Evolutionary conservation across 2,888 invertebrate genomes (phyloP), one percentile per base, ranked within the genome.

Genomic region (Craniophora ligustri): DNA sequence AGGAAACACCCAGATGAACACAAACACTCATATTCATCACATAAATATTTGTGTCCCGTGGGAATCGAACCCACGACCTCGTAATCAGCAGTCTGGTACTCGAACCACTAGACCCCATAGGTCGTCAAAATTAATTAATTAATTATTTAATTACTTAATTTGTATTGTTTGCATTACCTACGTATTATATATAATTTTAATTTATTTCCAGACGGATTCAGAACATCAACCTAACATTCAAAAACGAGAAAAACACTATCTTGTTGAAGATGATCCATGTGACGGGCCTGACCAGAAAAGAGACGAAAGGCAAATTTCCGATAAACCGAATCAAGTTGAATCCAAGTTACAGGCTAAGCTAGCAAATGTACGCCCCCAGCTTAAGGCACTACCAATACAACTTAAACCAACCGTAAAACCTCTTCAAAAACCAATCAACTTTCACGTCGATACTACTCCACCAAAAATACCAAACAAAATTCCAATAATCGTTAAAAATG

Each of bases 401-500:
- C 28, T n/a, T 11, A 21, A 32, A 13, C 8, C 23, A 35, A 8
- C 5, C 0, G 15, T 38, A 3, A 49, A 63, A 8, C 7, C 34
- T 2, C 41, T 21, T n/a, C 21, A 36, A 14, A 56, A 48, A 50
- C 49, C 49, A 19, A 6, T 40, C 6, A 56, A 50, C 5, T 10
- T 45, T 2, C 50, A 40, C 1, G 28, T 44, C n/a, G 44, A 56
- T 23, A 56, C 31, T 6, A 44, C 16, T 23, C 50, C 63, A 19
- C 35, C 54, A 39, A 45, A 23, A 15, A 26, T 51, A 34, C 62
- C 66, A 6, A 51, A 46, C 1, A 58, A 56, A 48, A 55, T 46
- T 8, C 70, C 69, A 6, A 23, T 66, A 40, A 16, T 66, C n/a
- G 31, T 66, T 7, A 66, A 71, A 54, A 56, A 47, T 18, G 21